phyloP scores from a whole-genome alignment of 2,888 invertebrate genomes.

The Drosophila buzzatii region DNA sequence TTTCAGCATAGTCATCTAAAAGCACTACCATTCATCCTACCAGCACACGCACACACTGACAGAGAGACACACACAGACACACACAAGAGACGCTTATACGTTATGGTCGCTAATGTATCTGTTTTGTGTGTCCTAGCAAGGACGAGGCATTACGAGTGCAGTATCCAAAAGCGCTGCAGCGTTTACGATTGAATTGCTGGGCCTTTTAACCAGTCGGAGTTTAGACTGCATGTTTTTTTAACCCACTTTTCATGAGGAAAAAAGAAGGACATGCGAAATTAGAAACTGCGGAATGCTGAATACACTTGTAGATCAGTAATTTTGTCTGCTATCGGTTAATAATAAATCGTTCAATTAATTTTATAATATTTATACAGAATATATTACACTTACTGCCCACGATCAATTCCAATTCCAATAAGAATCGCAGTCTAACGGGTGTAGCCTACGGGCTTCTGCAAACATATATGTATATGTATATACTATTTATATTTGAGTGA shows the following conservation, averaged over 20 bases:
- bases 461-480: too few relatives aligned
- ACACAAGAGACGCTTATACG: slow-evolving; percentile 51
- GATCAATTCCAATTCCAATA: too few relatives aligned
- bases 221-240: slow-evolving; percentile 24
- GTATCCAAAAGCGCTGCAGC: slow-evolving; percentile 32
- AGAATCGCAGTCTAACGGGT: too few relatives aligned
- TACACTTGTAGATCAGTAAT: slow-evolving; percentile 14
- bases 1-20: slow-evolving; percentile 76
- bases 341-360: too few relatives aligned
- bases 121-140: slow-evolving; percentile 71
- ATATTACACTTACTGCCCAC: too few relatives aligned
- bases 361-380: too few relatives aligned
- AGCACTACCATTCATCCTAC: slow-evolving; percentile 64
- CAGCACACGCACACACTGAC: slow-evolving; percentile 9
- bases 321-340: background rate
- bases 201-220: slow-evolving; percentile 38
- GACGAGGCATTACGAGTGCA: slow-evolving; percentile 35
- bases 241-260: slow-evolving; percentile 16
- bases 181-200: slow-evolving; percentile 41
- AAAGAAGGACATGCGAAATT: background rate
- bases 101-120: slow-evolving; percentile 77
- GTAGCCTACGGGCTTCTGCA: too few relatives aligned
- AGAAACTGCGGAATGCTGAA: slow-evolving; percentile 1
- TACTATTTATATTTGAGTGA: too few relatives aligned
- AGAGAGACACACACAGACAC: slow-evolving; percentile 13